Percentiles rank a stretch among this genome's conserved stretches.
Evolutionary conservation across 2,797 vertebrate species (phyloP).

Genomic region (Peromyscus aztecus): DNA sequence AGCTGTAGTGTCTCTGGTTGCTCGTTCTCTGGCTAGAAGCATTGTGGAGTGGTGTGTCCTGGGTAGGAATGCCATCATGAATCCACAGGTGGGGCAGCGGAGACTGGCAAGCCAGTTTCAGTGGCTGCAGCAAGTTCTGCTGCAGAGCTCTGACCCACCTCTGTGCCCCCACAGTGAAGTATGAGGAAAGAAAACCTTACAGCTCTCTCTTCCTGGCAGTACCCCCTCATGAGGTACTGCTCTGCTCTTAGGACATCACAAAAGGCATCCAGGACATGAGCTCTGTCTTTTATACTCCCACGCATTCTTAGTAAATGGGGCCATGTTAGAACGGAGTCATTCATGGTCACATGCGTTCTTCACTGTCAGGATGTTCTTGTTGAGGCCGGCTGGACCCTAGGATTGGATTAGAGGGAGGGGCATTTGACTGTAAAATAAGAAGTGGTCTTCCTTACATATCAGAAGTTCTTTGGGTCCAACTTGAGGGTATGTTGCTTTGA

Average conservation of each 20-base stretch:
- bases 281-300: not conserved
- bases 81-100: not conserved
- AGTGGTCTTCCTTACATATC: not conserved
- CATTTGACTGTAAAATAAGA: not conserved
- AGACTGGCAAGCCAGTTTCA: not conserved
- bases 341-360: not conserved
- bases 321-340: not conserved
- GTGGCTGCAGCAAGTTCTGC: not conserved
- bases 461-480: not conserved
- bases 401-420: not conserved
- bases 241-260: not conserved
- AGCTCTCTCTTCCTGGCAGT: accelerated
- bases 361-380: not conserved
- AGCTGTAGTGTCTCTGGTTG: not conserved
- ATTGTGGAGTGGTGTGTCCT: not conserved
- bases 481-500: not conserved
- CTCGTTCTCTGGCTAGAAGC: not conserved
- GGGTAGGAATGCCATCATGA: accelerated
- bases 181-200: not conserved
- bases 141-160: not conserved
- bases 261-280: not conserved
- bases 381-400: not conserved
- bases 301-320: not conserved
- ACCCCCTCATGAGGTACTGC: not conserved
- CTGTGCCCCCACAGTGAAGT: not conserved